phyloP scores from a whole-genome alignment of 2,113 vertebrate species.

The Dipodomys merriami region DNA sequence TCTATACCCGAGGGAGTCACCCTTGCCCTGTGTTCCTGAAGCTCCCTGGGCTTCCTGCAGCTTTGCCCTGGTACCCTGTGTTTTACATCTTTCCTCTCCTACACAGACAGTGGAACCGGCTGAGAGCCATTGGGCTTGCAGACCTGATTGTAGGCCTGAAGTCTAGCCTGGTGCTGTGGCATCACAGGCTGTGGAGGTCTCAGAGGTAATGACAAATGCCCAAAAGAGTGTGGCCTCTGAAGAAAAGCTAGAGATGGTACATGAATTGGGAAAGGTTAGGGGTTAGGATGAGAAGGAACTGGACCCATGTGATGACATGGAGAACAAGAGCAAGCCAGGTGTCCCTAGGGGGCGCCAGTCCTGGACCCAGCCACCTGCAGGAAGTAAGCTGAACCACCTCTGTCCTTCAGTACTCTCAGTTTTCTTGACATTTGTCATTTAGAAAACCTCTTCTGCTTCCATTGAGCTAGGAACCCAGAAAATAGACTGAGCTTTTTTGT shows the following conservation, averaged over 20 bases:
- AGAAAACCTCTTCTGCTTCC: not conserved
- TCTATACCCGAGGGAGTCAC: no score
- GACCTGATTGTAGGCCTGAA: no score
- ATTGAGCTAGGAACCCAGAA: not conserved
- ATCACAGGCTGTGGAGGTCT: not conserved
- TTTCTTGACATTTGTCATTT: not conserved
- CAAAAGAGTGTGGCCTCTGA: no score
- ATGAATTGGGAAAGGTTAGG: not conserved
- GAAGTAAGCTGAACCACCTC: not conserved
- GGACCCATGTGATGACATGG: not conserved
- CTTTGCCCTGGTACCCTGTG: fast-evolving
- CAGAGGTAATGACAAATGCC: not conserved
- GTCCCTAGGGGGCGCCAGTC: fast-evolving
- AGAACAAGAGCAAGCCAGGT: not conserved
- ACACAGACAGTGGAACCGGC: not conserved
- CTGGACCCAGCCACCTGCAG: no score
- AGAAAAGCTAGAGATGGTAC: not conserved
- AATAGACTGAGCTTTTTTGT: not conserved
- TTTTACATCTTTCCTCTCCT: not conserved
- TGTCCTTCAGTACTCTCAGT: no score
- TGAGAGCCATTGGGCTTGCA: fast-evolving
- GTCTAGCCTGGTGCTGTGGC: fast-evolving
- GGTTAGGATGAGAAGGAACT: no score
- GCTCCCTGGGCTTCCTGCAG: not conserved
- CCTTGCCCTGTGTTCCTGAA: not conserved